Base-by-base conservation (phyloP, 2,888 invertebrate genomes). In the Caenorhabditis wallacei region DNA sequence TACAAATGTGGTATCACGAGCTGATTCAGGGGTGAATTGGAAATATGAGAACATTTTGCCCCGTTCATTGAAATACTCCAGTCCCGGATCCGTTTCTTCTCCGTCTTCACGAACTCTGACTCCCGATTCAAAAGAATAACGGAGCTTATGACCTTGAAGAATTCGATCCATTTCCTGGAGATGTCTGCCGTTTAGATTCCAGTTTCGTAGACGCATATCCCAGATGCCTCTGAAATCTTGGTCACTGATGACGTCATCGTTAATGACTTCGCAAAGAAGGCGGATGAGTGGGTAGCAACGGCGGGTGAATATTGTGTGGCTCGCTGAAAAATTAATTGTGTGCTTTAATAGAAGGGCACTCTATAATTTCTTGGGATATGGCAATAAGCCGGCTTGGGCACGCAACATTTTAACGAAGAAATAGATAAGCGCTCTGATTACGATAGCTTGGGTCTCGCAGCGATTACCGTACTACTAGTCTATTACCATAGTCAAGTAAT, bases 261-360 rank as follows among this genome's bases (percentile, higher is more conserved):
- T 20, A 37, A 26, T 35, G 13, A 72, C 16, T 22, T 74, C 74
- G n/a, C 56, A 40, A 30, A 74, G 30, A 2, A 74, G 64, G 8
- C 64, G 64, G 5, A 74, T 43, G 1, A 74, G 57, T 8, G 74
- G 64, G 18, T 74, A 74, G 5, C 64, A 46, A 2, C 64, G 56
- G 13, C 63, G 54, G 0, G 64, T 57, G 74, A 74, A 74, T 0
- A 74, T 46, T 0, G 74, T 57, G 48, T 74, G 74, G 18, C 1
- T 13, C 1, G 48, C 64, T 64, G 48, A 64, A 64, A 63, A 46
- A 35, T 30, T 3, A 30, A 30, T n/a, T n/a, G n/a, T n/a, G n/a
- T n/a, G n/a, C n/a, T n/a, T n/a, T n/a, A n/a, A n/a, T n/a, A n/a
- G n/a, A n/a, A n/a, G n/a, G n/a, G n/a, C n/a, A n/a, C n/a, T n/a